Evolutionary conservation across 1,140 invertebrate genomes (phyloP).

Genomic region (Coelopa frigida): DNA sequence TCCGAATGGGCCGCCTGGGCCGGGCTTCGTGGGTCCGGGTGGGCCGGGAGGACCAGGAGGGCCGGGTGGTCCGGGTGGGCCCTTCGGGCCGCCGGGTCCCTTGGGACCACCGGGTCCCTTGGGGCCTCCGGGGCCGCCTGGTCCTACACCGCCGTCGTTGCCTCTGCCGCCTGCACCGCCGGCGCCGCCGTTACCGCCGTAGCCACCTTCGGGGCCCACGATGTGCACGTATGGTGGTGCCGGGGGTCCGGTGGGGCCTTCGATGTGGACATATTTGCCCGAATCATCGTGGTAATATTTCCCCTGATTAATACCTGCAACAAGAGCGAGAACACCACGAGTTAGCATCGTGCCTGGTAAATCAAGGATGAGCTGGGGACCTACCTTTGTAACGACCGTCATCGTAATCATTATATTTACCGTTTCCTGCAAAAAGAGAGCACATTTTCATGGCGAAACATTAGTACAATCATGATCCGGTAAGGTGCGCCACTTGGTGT

Average conservation of each 20-base stretch:
- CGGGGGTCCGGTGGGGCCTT: conserved; percentile 45
- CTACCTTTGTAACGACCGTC: conserved; percentile 35
- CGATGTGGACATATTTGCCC: conserved; percentile 48
- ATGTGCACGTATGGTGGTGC: conserved; percentile 47
- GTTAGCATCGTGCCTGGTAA: not conserved
- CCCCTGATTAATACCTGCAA: conserved; percentile 34
- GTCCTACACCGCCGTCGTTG: conserved; percentile 32
- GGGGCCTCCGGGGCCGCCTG: conserved; percentile 35
- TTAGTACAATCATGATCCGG: too few species aligned
- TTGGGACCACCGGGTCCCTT: conserved; percentile 29
- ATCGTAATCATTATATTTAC: conserved; percentile 28
- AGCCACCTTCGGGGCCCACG: conserved; percentile 41
- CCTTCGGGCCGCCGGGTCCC: conserved; percentile 38
- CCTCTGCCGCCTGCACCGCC: conserved; percentile 33
- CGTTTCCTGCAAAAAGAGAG: conserved; percentile 20
- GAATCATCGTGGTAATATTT: conserved; percentile 50
- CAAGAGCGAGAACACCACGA: not conserved
- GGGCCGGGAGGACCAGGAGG: conserved; percentile 26
- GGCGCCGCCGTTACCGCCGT: conserved; percentile 29
- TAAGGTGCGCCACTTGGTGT: too few species aligned
- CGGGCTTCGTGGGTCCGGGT: conserved; percentile 9
- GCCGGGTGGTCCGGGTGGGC: conserved; percentile 35
- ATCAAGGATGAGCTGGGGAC: conserved; percentile 1
- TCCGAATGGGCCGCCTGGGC: conserved; percentile 19
- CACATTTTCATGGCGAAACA: too few species aligned